Conservation (phyloP, 2,797 vertebrate genomes). For the Arrhamphus sclerolepis region DNA sequence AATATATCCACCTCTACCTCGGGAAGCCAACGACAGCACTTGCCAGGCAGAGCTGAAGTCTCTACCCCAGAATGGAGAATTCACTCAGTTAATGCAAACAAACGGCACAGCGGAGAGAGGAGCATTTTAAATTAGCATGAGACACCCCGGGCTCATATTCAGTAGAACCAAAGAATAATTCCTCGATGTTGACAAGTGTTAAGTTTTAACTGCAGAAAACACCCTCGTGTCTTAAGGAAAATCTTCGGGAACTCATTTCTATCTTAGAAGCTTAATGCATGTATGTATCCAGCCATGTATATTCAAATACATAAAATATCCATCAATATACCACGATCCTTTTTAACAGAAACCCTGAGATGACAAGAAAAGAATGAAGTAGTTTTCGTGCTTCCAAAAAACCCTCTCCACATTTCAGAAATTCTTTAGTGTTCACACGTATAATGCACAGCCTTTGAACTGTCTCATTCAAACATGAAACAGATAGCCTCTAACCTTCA, state of each 20-base stretch:
- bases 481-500: neutral
- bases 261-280: too few relatives aligned
- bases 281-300: too few relatives aligned
- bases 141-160: too few relatives aligned
- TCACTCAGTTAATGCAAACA: neutral
- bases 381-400: too few relatives aligned
- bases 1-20: constrained; percentile 1
- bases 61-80: constrained; percentile 7
- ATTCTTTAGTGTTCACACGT: too few relatives aligned
- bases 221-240: too few relatives aligned
- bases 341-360: too few relatives aligned
- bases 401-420: neutral
- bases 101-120: neutral
- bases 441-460: neutral
- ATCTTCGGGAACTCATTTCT: neutral
- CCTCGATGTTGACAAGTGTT: neutral
- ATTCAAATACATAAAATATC: too few relatives aligned
- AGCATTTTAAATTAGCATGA: too few relatives aligned
- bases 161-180: neutral
- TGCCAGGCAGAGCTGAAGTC: constrained; percentile 32
- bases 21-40: neutral
- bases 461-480: neutral
- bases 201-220: neutral
- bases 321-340: too few relatives aligned
- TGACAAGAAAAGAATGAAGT: too few relatives aligned